Evolutionary conservation across 1,140 invertebrate genomes (phyloP).

Genomic region (Drosophila mayri): DNA sequence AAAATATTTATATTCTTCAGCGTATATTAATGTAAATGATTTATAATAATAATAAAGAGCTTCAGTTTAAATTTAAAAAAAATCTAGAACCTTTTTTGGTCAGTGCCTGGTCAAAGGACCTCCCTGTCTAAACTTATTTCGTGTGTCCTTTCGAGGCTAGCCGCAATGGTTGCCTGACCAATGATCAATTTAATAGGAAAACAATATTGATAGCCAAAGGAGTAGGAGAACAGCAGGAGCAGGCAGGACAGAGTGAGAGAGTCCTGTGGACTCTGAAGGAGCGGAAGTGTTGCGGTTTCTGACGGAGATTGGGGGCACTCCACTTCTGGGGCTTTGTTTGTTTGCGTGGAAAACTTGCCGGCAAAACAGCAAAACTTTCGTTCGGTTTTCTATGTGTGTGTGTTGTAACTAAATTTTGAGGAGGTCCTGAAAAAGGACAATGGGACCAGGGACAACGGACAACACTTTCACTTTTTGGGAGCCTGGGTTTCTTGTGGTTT

Average conservation of each 20-base stretch:
- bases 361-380: slow-evolving; percentile 63
- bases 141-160: slow-evolving; percentile 31
- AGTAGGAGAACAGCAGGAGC: slow-evolving; percentile 18
- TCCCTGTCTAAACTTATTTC: neutral
- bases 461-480: slow-evolving; percentile 79
- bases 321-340: slow-evolving; percentile 38
- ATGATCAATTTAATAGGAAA: slow-evolving; percentile 85
- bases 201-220: slow-evolving; percentile 80
- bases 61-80: neutral
- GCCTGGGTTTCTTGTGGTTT: slow-evolving; percentile 84
- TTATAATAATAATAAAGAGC: neutral
- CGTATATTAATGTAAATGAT: too few relatives aligned
- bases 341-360: slow-evolving; percentile 64
- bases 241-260: slow-evolving; percentile 29
- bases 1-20: too few relatives aligned
- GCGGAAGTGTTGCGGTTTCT: slow-evolving; percentile 70
- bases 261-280: neutral
- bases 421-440: slow-evolving; percentile 30
- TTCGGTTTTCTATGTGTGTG: slow-evolving; percentile 1
- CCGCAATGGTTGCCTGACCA: slow-evolving; percentile 80
- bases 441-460: slow-evolving; percentile 24
- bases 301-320: slow-evolving; percentile 12
- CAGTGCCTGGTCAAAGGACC: slow-evolving; percentile 35
- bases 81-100: neutral
- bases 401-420: slow-evolving; percentile 80